Evolutionary conservation across 2,113 vertebrate species (phyloP), one percentile per base, ranked within the genome.

Genomic region (Cygnus buccinator): DNA sequence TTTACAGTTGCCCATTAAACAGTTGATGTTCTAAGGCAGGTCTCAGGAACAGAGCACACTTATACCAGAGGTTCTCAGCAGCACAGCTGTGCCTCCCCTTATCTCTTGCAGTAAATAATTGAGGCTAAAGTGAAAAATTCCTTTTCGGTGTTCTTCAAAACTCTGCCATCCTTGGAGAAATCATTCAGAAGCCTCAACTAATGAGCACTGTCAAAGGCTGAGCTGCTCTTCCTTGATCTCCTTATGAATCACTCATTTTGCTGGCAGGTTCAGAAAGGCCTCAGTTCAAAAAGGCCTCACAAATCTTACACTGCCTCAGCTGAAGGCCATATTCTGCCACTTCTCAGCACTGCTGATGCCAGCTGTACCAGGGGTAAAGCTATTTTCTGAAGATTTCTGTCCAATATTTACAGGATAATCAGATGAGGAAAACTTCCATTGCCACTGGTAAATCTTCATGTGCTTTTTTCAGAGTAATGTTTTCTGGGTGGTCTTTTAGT

Each of bases 171-270:
- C 59, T 87, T 84, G 48, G n/a, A 89, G 84, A 91, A 91, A 79
- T 79, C 21, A 62, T 89, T 92, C 70, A 79, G 84, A 84, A 84
- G 37, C 54, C 61, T 62, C 31, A 44, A 5, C 28, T 89, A 73
- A 92, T 26, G 48, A 84, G 20, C 22, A 35, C 31, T 91, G 73
- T 89, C 76, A 87, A 87, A 83, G 25, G 21, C 22, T 9, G 6
- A 87, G 33, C 33, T 84, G 35, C 59, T 95, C 68, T 77, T 81
- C 66, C 90, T 96, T 87, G 80, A 91, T 87, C 58, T 94, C 8
- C 0, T 1, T 3, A 33, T 22, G 74, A 83, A 92, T 84, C 44
- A 58, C 14, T 96, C 65, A 54, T 76, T 93, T 90, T 75, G 39
- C 29, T 70, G 89, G 25, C 83, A 82, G 63, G 25, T 91, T 92